phyloP scores from a whole-genome alignment of 2,113 vertebrate species.

The mouse (Mus musculus) region GRCm39 chr2:22418501-22419000 shows the following conservation, averaged over 20 bases:
- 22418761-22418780: background rate
- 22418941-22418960: background rate
- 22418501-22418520: no score
- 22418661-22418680: background rate
- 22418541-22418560: no score
- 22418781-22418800: background rate
- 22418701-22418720: background rate
- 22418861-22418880: no score
- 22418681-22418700: background rate
- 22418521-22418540: no score
- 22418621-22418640: no score
- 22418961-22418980: background rate
- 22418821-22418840: background rate
- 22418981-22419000: background rate
- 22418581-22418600: no score
- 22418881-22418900: background rate
- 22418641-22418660: no score
- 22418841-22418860: background rate
- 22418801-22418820: background rate
- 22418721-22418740: background rate
- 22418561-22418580: no score
- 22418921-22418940: background rate
- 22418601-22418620: no score
- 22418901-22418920: background rate
- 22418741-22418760: background rate